Evolutionary conservation across 64 coral and sea anemone genomes (phyloP).

Genomic region (Actinia equina): DNA sequence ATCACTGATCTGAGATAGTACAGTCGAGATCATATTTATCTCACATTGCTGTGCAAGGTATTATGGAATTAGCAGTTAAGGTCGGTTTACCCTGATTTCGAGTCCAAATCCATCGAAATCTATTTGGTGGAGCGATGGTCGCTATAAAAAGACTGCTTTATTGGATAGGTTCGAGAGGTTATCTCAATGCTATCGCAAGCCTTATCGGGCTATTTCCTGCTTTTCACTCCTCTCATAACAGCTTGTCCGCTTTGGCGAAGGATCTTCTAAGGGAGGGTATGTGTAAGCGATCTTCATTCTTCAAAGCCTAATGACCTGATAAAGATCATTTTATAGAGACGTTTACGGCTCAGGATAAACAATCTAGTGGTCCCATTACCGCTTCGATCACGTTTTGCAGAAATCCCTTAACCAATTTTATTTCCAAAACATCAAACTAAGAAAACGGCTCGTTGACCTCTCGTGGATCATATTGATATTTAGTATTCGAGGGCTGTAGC

Average conservation of each 20-base stretch:
- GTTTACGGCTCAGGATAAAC: conserved; percentile 23
- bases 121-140: background rate
- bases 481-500: background rate
- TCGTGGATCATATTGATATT: background rate
- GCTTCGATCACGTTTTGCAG: conserved; percentile 16
- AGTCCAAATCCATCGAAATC: conserved; percentile 9
- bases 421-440: background rate
- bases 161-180: conserved; percentile 6
- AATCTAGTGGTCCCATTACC: background rate
- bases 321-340: conserved; percentile 29
- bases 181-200: background rate
- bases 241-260: background rate
- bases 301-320: conserved; percentile 28
- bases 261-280: conserved; percentile 8
- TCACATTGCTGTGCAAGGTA: background rate
- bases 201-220: conserved; percentile 17
- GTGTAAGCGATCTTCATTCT: conserved; percentile 31
- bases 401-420: background rate
- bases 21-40: background rate
- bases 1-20: background rate
- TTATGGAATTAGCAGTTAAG: background rate
- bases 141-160: conserved; percentile 7
- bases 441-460: background rate
- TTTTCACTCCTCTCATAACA: background rate
- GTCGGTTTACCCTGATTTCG: background rate